phyloP scores from a whole-genome alignment of 2,113 vertebrate species.

The Uria lomvia region DNA sequence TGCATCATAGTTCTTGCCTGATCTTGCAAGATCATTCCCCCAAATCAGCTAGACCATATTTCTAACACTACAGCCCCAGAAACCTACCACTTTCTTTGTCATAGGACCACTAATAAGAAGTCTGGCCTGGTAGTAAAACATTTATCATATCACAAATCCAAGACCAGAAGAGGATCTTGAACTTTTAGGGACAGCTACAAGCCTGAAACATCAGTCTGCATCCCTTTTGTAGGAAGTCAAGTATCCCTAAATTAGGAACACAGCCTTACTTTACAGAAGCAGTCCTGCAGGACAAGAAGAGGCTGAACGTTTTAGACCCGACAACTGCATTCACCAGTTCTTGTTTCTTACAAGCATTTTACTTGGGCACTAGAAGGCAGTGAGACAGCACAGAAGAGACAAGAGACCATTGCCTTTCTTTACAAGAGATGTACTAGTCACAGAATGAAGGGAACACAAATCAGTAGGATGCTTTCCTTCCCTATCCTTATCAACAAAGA shows the following conservation, averaged over 20 bases:
- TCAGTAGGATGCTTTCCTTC: neutral
- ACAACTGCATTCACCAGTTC: neutral
- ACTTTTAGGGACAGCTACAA: neutral
- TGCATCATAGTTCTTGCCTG: neutral
- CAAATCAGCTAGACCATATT: neutral
- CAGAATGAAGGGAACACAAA: neutral
- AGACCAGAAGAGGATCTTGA: neutral
- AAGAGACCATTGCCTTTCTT: neutral
- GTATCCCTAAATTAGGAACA: neutral
- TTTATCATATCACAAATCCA: neutral
- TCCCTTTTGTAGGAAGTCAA: neutral
- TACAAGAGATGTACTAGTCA: neutral
- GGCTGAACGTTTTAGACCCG: neutral
- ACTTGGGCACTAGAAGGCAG: neutral
- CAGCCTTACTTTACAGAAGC: neutral
- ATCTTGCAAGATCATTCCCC: neutral
- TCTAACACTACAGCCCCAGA: neutral
- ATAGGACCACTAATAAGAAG: neutral
- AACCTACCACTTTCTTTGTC: neutral
- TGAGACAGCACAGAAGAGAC: neutral
- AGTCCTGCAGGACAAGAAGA: neutral
- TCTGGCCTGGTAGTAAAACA: neutral
- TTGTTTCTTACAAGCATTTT: neutral
- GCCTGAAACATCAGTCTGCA: neutral
- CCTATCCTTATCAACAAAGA: neutral